Conservation (phyloP, 2,113 vertebrate genomes). For the Vombatus ursinus region DNA sequence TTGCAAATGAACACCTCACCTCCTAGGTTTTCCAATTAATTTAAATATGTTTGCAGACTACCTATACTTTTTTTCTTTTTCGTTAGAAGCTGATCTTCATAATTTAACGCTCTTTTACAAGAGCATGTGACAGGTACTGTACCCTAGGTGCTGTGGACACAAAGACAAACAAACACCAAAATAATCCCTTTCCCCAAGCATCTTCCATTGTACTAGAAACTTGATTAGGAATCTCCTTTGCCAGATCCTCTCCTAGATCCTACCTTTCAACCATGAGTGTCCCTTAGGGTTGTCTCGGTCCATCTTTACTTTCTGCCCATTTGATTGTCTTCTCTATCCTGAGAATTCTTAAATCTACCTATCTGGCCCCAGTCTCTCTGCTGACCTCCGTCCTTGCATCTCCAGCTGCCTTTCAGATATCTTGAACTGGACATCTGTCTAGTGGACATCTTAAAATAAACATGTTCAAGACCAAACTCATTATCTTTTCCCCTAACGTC, state of each 20-base stretch:
- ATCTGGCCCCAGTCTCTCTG: background rate
- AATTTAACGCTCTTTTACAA: background rate
- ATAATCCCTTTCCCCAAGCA: background rate
- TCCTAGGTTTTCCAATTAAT: background rate
- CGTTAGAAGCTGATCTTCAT: background rate
- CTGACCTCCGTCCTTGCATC: background rate
- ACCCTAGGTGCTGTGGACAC: background rate
- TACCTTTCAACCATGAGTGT: background rate
- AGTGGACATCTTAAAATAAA: background rate
- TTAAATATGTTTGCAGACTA: slow-evolving; percentile 28
- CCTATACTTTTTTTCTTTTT: slow-evolving; percentile 43
- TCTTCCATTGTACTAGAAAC: background rate
- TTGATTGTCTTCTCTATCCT: background rate
- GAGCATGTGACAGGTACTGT: background rate
- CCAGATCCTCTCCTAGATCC: background rate
- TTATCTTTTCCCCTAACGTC: background rate
- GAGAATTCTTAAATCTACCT: background rate
- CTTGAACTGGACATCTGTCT: background rate
- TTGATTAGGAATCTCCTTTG: background rate
- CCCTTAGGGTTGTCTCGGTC: background rate
- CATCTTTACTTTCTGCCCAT: background rate
- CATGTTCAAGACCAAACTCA: background rate
- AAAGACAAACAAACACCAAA: background rate
- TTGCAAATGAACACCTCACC: background rate
- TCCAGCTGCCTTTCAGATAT: background rate